A percentile compares a stretch with the other conserved stretches of the same genome.
phyloP scores from a whole-genome alignment of 2,113 vertebrate species.

The Carettochelys insculpta region DNA sequence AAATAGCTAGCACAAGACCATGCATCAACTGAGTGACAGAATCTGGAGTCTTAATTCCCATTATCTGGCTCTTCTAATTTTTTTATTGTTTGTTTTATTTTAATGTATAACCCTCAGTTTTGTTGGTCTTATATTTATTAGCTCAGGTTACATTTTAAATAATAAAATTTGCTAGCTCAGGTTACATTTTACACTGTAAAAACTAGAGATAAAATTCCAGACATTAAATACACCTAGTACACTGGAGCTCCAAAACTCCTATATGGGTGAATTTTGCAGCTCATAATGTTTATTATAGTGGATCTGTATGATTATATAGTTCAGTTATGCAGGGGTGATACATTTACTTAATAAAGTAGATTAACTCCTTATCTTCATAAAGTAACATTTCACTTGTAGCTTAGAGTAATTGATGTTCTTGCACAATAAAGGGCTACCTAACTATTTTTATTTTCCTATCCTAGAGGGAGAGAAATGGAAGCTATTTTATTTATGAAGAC shows the following conservation, averaged over 20 bases:
- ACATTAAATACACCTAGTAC: background rate
- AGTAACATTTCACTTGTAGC: slow-evolving; percentile 65
- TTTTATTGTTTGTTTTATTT: background rate
- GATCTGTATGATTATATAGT: slow-evolving; percentile 35
- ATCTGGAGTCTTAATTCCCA: background rate
- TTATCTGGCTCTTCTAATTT: background rate
- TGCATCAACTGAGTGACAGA: background rate
- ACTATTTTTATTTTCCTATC: slow-evolving; percentile 67
- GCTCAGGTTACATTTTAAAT: background rate
- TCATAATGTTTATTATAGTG: slow-evolving; percentile 17
- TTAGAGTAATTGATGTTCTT: slow-evolving; percentile 75
- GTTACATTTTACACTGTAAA: background rate
- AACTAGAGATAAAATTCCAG: background rate
- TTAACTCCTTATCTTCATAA: slow-evolving; percentile 68
- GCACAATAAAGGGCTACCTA: slow-evolving; percentile 67
- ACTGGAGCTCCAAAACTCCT: background rate
- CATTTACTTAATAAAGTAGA: slow-evolving; percentile 69
- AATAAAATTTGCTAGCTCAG: too few relatives aligned
- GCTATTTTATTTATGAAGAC: slow-evolving; percentile 64
- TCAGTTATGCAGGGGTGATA: slow-evolving; percentile 23
- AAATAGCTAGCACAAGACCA: background rate
- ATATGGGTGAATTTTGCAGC: slow-evolving; percentile 7
- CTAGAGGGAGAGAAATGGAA: slow-evolving; percentile 50
- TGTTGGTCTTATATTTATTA: background rate
- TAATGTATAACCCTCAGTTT: background rate